Evolutionary conservation across 2,797 vertebrate genomes (phyloP).

Genomic region (Petrocephalus schoutedeni): DNA sequence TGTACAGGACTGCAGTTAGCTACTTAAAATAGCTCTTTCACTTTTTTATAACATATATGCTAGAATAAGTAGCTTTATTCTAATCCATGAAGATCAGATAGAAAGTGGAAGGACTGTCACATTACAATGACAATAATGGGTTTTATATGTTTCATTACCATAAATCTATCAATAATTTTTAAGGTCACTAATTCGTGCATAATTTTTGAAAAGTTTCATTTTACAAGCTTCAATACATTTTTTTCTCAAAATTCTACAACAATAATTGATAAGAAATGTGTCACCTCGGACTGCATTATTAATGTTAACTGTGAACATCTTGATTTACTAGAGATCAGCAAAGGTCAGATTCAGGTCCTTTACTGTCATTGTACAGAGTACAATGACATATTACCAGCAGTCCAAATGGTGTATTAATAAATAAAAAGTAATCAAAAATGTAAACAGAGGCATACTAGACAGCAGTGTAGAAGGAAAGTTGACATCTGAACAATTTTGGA

Average conservation of each 20-base stretch:
- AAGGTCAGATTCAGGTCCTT: background rate
- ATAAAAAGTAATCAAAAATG: too few relatives aligned
- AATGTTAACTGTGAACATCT: background rate
- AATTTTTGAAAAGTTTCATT: background rate
- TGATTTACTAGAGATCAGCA: background rate
- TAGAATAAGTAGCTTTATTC: background rate
- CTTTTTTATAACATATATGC: background rate
- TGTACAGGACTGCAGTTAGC: background rate
- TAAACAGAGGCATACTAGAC: too few relatives aligned
- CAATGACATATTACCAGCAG: too few relatives aligned
- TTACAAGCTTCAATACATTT: background rate
- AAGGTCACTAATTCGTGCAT: background rate
- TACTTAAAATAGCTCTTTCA: background rate
- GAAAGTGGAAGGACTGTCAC: background rate
- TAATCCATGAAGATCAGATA: background rate
- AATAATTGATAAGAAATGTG: background rate
- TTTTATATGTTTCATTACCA: background rate
- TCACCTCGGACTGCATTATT: background rate
- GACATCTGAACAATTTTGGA: conserved; percentile 34
- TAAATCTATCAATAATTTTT: conserved; percentile 1
- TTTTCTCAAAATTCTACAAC: background rate
- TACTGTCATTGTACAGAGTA: too few relatives aligned
- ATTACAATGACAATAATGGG: background rate
- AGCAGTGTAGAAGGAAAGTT: too few relatives aligned
- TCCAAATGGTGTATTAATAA: too few relatives aligned